Base-by-base conservation (phyloP, 2,797 vertebrate species). In the Melanotaenia boesemani region DNA sequence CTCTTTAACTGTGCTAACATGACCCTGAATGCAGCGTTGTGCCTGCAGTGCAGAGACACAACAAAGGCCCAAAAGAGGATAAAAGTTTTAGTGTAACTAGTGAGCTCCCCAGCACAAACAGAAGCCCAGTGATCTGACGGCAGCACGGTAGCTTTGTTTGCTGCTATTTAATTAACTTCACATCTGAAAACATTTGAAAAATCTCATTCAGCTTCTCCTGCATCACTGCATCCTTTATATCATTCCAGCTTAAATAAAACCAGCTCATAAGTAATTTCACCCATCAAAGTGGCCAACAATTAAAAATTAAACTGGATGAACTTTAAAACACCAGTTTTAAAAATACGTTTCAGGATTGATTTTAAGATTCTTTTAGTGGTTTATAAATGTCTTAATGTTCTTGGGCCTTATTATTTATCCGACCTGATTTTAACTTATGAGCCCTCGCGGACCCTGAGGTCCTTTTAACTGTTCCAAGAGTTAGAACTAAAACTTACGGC, bases 11-110 rank as follows among this genome's bases (percentile, higher is more conserved):
- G 4, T 0, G 2, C 12, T 39, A 71, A 84, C 69, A 67, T 62
- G 66, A 69, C 12, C n/a, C 24, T 62, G 63, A 62, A 70, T 37
- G 72, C 81, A 84, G 58, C n/a, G 70, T 24, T 67, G 75, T 60
- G 70, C 59, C 39, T n/a, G 22, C 48, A 75, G 72, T 73, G 62
- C 78, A 84, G 74, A 72, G 62, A 56, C 32, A 39, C 24, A 46
- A 67, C 69, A 24, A 81, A 86, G 82, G 77, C 80, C 75, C 66
- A 10, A 52, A 54, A 74, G 60, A 89, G 83, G 86, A 84, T 67
- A 68, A 79, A 52, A 41, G 70, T 80, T 86, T 80, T 77, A 81
- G 72, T 87, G 72, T 8, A 22, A 79, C 76, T 67, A 69, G 46
- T 39, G 67, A 86, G 70, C 11, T 15, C 32, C 55, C 63, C 73